Percentiles rank a stretch among this genome's conserved stretches.
These are phyloP conservation scores for Callitettix versicolor DNA, from an alignment of 1,140 invertebrate species.

Conservation along the genomic window DNA sequence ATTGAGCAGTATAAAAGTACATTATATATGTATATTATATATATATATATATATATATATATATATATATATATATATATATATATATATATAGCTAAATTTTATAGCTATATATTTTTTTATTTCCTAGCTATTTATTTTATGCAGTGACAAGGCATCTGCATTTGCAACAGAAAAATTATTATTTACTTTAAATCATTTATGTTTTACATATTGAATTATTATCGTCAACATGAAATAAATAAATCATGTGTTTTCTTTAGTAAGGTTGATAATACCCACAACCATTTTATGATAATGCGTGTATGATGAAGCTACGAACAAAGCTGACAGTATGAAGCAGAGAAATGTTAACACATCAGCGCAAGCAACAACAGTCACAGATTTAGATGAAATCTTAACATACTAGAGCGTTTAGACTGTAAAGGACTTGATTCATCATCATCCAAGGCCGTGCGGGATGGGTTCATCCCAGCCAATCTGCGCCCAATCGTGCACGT, in stretches of 20 bases:
- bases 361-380: background rate
- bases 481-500: slow-evolving; percentile 42
- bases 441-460: slow-evolving; percentile 44
- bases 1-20: too few species aligned
- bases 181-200: too few species aligned
- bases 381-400: slow-evolving; percentile 12
- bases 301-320: background rate
- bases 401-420: slow-evolving; percentile 69
- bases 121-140: too few species aligned
- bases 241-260: background rate
- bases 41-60: too few species aligned
- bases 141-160: too few species aligned
- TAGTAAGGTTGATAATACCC: background rate
- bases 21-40: too few species aligned
- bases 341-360: background rate
- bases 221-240: too few species aligned
- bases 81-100: too few species aligned
- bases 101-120: too few species aligned
- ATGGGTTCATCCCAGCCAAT: slow-evolving; percentile 46
- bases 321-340: background rate
- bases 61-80: too few species aligned
- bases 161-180: too few species aligned
- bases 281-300: background rate
- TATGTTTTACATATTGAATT: too few species aligned
- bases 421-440: slow-evolving; percentile 68